These are phyloP conservation scores for Panthera leo DNA, from an alignment of 2,113 vertebrate genomes.

Conservation along the genomic window DNA sequence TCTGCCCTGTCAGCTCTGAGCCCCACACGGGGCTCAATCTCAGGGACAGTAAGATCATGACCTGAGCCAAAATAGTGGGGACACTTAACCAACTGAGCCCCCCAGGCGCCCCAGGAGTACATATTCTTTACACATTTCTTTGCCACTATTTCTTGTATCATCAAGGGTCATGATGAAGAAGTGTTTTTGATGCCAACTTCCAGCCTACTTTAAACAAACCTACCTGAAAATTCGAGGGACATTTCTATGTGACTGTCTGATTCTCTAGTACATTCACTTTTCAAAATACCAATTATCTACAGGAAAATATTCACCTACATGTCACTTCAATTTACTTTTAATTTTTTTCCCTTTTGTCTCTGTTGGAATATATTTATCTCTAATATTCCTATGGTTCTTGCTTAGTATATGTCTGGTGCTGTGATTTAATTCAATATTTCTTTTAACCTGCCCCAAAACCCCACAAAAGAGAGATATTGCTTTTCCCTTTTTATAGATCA, in stretches of 20 bases:
- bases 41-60: too few relatives aligned
- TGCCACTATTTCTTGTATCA: background rate
- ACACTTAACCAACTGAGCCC: too few relatives aligned
- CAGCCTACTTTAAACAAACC: background rate
- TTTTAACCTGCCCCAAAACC: background rate
- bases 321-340: background rate
- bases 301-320: background rate
- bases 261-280: background rate
- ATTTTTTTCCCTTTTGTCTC: background rate
- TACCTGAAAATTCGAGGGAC: background rate
- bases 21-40: too few relatives aligned
- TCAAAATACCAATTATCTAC: background rate
- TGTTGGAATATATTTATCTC: background rate
- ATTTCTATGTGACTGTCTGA: background rate
- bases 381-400: background rate
- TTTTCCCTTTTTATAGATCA: conserved; percentile 3
- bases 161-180: background rate
- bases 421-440: background rate
- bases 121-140: background rate
- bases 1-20: too few relatives aligned
- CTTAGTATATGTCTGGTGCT: background rate
- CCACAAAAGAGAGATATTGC: background rate
- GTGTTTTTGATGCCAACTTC: background rate
- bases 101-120: background rate
- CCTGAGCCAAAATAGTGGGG: too few relatives aligned